These are phyloP conservation scores for Melanotaenia parkinsoni DNA, from an alignment of 2,797 vertebrate species.

Conservation along the genomic window DNA sequence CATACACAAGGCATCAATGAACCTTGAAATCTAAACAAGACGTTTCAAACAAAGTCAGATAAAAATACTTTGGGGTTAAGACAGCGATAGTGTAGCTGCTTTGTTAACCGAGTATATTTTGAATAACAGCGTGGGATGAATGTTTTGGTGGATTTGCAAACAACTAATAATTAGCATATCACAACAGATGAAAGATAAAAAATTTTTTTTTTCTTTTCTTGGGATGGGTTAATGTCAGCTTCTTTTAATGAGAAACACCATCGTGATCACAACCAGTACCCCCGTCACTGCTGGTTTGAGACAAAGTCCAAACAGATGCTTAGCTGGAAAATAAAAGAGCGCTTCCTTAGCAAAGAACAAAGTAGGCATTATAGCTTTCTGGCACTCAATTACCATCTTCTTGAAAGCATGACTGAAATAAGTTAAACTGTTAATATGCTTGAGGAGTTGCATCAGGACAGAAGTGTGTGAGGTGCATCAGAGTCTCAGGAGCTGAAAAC, in stretches of 20 bases:
- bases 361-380: constrained; percentile 13
- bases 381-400: constrained; percentile 15
- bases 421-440: constrained; percentile 14
- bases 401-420: constrained; percentile 6
- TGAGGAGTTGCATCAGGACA: constrained; percentile 18
- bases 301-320: constrained; percentile 35
- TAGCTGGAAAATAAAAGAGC: constrained; percentile 22
- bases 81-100: constrained; percentile 22
- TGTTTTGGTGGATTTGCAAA: constrained; percentile 14
- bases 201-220: constrained; percentile 14
- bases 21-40: constrained; percentile 48
- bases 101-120: background rate
- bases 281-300: constrained; percentile 30
- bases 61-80: constrained; percentile 21
- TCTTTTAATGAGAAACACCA: background rate
- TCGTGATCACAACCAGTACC: background rate
- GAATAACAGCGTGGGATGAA: background rate
- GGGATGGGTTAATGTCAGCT: constrained; percentile 19
- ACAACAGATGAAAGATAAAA: background rate
- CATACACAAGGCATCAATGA: constrained; percentile 31
- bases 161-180: constrained; percentile 33
- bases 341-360: constrained; percentile 22
- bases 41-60: constrained; percentile 32
- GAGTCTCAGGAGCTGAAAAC: constrained; percentile 20
- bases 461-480: constrained; percentile 18